phyloP scores from a whole-genome alignment of 2,113 vertebrate species.

The Alexandromys fortis region DNA sequence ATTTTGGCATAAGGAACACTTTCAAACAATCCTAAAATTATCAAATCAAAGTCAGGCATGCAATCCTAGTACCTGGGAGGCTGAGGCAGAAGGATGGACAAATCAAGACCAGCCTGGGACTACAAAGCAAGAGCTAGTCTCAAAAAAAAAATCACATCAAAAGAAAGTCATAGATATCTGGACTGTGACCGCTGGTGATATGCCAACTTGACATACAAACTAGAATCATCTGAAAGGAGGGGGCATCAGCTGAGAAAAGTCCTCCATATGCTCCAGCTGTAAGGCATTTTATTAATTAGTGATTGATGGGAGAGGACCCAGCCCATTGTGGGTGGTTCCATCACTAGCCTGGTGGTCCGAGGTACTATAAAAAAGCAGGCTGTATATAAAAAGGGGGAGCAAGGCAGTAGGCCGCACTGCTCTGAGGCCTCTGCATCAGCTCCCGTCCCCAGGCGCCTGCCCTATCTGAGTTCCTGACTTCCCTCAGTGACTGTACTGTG shows the following conservation, averaged over 20 bases:
- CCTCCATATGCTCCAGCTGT: background rate
- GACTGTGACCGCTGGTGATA: background rate
- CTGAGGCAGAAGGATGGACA: background rate
- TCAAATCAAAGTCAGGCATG: background rate
- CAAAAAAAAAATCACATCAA: background rate
- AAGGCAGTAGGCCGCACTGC: background rate
- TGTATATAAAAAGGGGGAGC: too few relatives aligned
- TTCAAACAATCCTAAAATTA: constrained; percentile 35
- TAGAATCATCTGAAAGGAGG: background rate
- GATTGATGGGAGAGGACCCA: background rate
- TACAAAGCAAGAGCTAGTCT: background rate
- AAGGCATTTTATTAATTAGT: background rate
- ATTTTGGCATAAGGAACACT: constrained; percentile 32
- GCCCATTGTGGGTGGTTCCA: background rate
- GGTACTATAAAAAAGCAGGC: background rate
- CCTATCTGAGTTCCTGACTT: background rate
- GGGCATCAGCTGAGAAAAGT: background rate
- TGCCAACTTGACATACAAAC: background rate
- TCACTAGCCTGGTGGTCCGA: background rate
- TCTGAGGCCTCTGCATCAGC: background rate
- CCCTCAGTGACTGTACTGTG: background rate
- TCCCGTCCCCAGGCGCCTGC: background rate
- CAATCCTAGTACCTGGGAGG: background rate
- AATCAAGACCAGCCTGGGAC: background rate
- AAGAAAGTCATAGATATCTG: constrained; percentile 1